A percentile compares a stretch with the other conserved stretches of the same genome.
These are phyloP conservation scores for Rhynchonema sp. DNA, from an alignment of 2,888 invertebrate species.

Conservation along the genomic window DNA sequence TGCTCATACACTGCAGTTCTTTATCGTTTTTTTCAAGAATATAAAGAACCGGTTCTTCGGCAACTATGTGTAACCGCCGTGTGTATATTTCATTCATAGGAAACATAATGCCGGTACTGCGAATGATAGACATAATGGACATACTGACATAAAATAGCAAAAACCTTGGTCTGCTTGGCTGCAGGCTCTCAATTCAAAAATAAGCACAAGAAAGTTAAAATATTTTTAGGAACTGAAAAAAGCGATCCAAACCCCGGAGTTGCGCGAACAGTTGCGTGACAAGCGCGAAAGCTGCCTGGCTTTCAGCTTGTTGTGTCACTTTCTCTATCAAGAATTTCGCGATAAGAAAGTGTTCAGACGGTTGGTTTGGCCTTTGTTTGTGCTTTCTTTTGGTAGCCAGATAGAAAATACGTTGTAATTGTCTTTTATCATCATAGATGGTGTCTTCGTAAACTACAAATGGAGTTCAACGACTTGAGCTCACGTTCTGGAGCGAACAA, in stretches of 20 bases:
- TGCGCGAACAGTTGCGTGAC: not conserved
- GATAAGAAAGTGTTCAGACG: not conserved
- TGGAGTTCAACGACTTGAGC: constrained; percentile 8
- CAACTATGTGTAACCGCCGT: no score
- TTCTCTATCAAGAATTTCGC: not conserved
- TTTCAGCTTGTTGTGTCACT: not conserved
- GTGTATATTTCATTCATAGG: no score
- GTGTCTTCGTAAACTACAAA: constrained; percentile 7
- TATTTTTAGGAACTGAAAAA: not conserved
- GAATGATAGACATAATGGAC: no score
- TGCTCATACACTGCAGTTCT: no score
- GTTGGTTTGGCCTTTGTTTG: not conserved
- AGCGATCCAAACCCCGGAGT: not conserved
- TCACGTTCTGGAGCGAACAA: constrained; percentile 3
- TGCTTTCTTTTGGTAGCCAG: not conserved
- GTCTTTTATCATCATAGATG: no score
- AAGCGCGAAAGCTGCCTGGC: not conserved
- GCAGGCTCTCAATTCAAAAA: not conserved
- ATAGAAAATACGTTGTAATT: no score
- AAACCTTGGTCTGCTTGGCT: not conserved
- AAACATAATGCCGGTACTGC: no score
- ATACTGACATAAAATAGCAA: no score
- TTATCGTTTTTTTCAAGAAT: no score
- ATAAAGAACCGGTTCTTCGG: no score
- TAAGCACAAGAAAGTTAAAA: not conserved